Conservation (phyloP, 2,888 invertebrate species). For the Alentia gelatinosa region DNA sequence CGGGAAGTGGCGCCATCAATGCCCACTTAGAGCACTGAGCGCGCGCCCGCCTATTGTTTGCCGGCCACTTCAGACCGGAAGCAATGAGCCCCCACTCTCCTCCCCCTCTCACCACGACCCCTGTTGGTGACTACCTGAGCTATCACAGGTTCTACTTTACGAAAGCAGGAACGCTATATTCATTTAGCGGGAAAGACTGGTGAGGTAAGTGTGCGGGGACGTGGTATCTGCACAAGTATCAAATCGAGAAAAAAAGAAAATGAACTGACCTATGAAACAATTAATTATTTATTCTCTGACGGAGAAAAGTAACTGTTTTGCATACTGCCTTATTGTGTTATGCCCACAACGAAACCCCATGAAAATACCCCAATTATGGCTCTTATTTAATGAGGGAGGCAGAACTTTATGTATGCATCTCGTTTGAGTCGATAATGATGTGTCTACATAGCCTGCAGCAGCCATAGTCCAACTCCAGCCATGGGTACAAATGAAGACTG, state of each 20-base stretch:
- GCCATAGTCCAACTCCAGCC: neutral
- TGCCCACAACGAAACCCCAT: too few relatives aligned
- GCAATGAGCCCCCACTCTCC: neutral
- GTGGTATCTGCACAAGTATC: neutral
- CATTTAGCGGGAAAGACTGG: neutral
- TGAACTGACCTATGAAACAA: neutral
- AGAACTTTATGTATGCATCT: too few relatives aligned
- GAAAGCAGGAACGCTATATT: too few relatives aligned
- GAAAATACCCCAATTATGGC: too few relatives aligned
- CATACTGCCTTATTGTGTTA: too few relatives aligned
- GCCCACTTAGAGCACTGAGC: neutral
- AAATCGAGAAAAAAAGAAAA: neutral
- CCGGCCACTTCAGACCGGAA: neutral
- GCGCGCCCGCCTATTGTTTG: conserved; percentile 38
- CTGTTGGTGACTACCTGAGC: neutral
- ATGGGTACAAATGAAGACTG: neutral
- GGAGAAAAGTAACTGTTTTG: too few relatives aligned
- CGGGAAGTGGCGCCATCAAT: neutral
- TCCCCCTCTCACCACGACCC: neutral
- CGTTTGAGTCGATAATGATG: too few relatives aligned
- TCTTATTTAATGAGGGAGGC: too few relatives aligned
- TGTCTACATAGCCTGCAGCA: neutral
- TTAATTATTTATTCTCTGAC: too few relatives aligned
- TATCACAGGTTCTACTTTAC: too few relatives aligned
- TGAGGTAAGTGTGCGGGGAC: neutral